Evolutionary conservation across 1,140 invertebrate species (phyloP).

Genomic region (Temnothorax longispinosus): DNA sequence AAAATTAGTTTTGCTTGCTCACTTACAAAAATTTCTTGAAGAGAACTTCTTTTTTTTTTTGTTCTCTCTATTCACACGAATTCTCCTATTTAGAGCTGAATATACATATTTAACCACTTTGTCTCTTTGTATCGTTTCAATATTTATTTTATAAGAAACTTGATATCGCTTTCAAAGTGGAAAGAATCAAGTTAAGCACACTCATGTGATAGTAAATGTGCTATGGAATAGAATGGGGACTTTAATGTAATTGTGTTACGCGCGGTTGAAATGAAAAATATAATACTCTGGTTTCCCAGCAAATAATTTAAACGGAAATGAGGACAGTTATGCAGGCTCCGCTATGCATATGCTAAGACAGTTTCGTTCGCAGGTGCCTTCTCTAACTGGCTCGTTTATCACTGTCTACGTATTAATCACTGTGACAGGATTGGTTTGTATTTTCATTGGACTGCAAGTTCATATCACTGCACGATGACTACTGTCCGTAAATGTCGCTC

Average conservation of each 20-base stretch:
- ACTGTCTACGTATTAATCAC: slow-evolving; percentile 52
- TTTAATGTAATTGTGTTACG: slow-evolving; percentile 1
- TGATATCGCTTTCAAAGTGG: not conserved
- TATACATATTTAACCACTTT: not conserved
- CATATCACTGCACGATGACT: slow-evolving; percentile 3
- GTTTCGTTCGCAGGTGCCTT: slow-evolving; percentile 49
- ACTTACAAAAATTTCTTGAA: not conserved
- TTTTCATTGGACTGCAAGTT: slow-evolving; percentile 33
- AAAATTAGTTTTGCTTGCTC: not conserved
- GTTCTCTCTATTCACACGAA: not conserved
- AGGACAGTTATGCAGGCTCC: slow-evolving; percentile 26
- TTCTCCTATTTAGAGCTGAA: not conserved
- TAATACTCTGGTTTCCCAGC: slow-evolving; percentile 3
- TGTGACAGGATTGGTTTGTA: slow-evolving; percentile 45
- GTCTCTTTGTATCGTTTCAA: not conserved
- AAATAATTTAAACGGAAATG: slow-evolving; percentile 36
- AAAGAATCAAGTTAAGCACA: not conserved
- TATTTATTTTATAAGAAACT: not conserved
- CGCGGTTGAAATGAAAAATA: slow-evolving; percentile 18
- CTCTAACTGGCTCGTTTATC: slow-evolving; percentile 46
- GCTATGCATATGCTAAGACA: slow-evolving; percentile 32
- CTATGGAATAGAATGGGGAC: not conserved
- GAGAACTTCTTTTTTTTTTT: not conserved
- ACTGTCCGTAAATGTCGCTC: slow-evolving; percentile 13
- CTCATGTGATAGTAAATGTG: not conserved